Evolutionary conservation across 2,888 invertebrate species (phyloP).

Genomic region (Stenolophus ochropezus): DNA sequence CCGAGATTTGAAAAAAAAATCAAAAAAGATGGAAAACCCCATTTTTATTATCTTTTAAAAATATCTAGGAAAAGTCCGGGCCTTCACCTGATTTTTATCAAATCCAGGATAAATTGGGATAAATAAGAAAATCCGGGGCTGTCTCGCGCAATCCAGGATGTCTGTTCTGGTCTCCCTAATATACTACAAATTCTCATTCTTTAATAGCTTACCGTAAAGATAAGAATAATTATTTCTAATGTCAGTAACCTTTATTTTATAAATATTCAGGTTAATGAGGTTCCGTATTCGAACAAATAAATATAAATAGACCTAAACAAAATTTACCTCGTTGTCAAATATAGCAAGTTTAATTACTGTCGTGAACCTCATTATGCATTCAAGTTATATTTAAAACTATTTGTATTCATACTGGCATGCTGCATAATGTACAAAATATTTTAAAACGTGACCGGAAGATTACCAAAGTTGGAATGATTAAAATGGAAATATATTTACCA

Average conservation of each 20-base stretch:
- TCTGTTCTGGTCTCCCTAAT: too few relatives aligned
- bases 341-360: not conserved
- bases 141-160: too few relatives aligned
- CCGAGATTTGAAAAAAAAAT: too few relatives aligned
- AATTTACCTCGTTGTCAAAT: not conserved
- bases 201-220: too few relatives aligned
- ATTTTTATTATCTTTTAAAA: too few relatives aligned
- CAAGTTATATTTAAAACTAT: not conserved
- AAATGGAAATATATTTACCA: not conserved
- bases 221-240: not conserved
- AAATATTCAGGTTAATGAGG: not conserved
- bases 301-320: not conserved
- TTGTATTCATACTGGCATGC: conserved; percentile 1
- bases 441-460: conserved; percentile 32
- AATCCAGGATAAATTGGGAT: too few relatives aligned
- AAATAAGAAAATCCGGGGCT: too few relatives aligned
- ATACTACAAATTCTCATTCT: too few relatives aligned
- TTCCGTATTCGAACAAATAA: not conserved
- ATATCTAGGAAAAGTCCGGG: too few relatives aligned
- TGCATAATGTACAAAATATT: not conserved
- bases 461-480: not conserved
- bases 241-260: not conserved
- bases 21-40: too few relatives aligned
- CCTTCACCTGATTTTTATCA: too few relatives aligned
- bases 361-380: not conserved